Conservation (phyloP, 2,797 vertebrate species). For the Acipenser transmontanus region DNA sequence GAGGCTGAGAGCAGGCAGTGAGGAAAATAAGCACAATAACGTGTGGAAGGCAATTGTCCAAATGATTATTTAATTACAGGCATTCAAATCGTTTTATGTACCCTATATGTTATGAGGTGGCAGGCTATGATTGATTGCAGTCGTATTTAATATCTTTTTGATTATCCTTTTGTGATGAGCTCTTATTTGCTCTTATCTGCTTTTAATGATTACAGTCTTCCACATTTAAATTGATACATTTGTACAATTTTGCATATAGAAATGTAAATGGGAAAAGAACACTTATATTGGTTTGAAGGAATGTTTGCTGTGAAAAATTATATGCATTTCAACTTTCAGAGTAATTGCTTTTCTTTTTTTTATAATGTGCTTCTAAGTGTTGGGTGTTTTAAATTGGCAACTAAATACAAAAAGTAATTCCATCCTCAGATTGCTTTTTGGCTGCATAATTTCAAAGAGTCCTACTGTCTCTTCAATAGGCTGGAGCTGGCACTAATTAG, state of each 20-base stretch:
- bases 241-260: not conserved
- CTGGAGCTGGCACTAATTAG: too few species aligned
- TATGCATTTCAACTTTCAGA: too few species aligned
- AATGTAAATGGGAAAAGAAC: too few species aligned
- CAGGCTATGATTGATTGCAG: not conserved
- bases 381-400: too few species aligned
- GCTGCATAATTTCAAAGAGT: too few species aligned
- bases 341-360: too few species aligned
- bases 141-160: not conserved
- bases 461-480: too few species aligned
- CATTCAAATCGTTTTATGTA: not conserved
- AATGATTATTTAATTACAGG: constrained; percentile 4
- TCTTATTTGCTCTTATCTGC: not conserved
- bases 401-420: too few species aligned
- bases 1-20: not conserved
- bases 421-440: too few species aligned
- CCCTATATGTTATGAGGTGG: not conserved
- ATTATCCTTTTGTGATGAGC: not conserved
- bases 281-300: too few species aligned
- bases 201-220: not conserved
- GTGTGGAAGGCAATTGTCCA: not conserved
- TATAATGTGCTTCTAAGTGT: too few species aligned
- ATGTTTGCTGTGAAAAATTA: too few species aligned
- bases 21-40: not conserved
- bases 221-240: not conserved